phyloP scores from a whole-genome alignment of 2,113 vertebrate species.

The Narcine bancroftii region DNA sequence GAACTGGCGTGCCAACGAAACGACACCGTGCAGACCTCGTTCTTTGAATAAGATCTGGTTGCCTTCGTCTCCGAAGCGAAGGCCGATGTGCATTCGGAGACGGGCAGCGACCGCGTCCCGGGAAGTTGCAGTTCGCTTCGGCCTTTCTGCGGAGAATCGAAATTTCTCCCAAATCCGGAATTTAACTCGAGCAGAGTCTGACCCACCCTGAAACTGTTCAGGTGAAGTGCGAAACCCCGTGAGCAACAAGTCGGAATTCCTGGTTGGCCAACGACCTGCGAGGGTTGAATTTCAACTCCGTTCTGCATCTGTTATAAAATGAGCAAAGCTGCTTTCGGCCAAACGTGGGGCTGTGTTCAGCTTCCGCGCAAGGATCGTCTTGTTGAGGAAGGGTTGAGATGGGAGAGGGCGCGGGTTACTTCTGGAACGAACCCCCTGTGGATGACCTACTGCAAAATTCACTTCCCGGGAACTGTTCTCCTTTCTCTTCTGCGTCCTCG shows the following conservation, averaged over 20 bases:
- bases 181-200: no score
- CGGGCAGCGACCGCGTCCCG: not conserved
- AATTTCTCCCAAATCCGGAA: not conserved
- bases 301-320: not conserved
- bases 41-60: not conserved
- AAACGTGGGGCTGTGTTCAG: not conserved
- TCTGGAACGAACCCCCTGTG: not conserved
- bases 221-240: not conserved
- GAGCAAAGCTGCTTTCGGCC: not conserved
- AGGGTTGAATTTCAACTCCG: not conserved
- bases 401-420: not conserved
- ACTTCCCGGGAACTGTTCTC: not conserved
- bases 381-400: not conserved
- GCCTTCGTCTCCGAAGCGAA: no score
- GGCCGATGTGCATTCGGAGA: not conserved
- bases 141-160: not conserved
- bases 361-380: not conserved
- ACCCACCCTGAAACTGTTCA: not conserved
- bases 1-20: not conserved
- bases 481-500: not conserved
- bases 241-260: no score
- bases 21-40: not conserved
- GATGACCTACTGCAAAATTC: not conserved
- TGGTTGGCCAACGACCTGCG: not conserved
- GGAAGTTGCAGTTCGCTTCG: not conserved